Evolutionary conservation across 53 echinoderm and acorn worm genomes (phyloP).

Genomic region (Temnopleurus reevesii): DNA sequence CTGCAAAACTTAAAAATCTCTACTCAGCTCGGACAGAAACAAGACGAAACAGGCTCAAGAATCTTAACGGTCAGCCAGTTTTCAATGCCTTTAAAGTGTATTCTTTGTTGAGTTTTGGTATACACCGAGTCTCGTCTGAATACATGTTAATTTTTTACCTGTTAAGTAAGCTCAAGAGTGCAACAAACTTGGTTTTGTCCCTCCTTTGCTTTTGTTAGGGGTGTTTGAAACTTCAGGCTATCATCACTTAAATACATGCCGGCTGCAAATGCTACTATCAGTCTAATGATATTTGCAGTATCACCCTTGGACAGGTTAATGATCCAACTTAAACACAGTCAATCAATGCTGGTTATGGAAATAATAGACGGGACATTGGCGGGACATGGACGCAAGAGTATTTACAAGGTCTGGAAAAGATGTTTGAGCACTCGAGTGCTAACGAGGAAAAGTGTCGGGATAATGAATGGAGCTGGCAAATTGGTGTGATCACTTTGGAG

Average conservation of each 20-base stretch:
- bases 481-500: constrained; percentile 29
- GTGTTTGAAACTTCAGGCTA: background rate
- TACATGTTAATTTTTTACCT: too few species aligned
- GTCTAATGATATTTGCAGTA: constrained; percentile 22
- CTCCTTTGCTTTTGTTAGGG: background rate
- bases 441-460: constrained; percentile 4
- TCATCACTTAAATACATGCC: constrained; percentile 19
- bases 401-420: constrained; percentile 44
- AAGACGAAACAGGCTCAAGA: too few species aligned
- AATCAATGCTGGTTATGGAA: constrained; percentile 23
- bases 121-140: too few species aligned
- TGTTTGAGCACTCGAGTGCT: constrained; percentile 11
- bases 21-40: too few species aligned
- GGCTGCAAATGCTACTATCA: constrained; percentile 4
- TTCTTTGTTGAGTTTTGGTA: too few species aligned
- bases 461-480: constrained; percentile 36
- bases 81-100: too few species aligned
- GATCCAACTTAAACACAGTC: constrained; percentile 16
- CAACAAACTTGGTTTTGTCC: background rate
- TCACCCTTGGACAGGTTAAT: background rate
- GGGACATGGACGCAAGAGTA: background rate
- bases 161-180: too few species aligned
- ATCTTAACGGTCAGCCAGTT: too few species aligned
- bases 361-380: background rate
- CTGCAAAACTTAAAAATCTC: too few species aligned